These are phyloP conservation scores for Alethe castanea DNA, from an alignment of 2,113 vertebrate species.

Conservation along the genomic window DNA sequence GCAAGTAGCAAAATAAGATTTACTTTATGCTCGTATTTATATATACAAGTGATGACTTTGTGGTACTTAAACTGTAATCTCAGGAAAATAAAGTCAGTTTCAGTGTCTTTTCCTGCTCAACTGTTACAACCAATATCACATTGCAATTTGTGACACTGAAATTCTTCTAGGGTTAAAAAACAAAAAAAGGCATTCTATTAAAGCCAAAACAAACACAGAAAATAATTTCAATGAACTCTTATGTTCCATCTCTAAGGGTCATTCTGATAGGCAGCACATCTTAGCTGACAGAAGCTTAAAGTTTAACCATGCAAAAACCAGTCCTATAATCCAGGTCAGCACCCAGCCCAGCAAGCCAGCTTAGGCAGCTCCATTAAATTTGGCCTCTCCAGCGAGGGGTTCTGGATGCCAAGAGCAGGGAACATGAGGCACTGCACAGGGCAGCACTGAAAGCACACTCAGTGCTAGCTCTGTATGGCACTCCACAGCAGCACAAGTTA, in stretches of 20 bases:
- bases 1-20: neutral
- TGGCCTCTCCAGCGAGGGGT: fast-evolving
- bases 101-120: slow-evolving; percentile 32
- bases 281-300: neutral
- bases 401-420: neutral
- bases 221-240: neutral
- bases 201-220: neutral
- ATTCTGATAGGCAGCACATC: neutral
- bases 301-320: neutral
- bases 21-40: neutral
- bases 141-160: neutral
- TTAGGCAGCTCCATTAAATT: neutral
- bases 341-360: neutral
- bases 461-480: neutral
- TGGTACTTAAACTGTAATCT: slow-evolving; percentile 17
- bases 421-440: neutral
- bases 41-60: slow-evolving; percentile 4
- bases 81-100: slow-evolving; percentile 37
- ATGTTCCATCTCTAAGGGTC: neutral
- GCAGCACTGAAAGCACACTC: neutral
- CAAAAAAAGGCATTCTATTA: neutral
- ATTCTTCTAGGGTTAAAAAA: neutral
- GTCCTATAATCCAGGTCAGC: neutral
- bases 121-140: slow-evolving; percentile 26
- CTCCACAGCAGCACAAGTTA: neutral